Evolutionary conservation across 2,113 vertebrate species (phyloP).

Genomic region (Colossoma macropomum): DNA sequence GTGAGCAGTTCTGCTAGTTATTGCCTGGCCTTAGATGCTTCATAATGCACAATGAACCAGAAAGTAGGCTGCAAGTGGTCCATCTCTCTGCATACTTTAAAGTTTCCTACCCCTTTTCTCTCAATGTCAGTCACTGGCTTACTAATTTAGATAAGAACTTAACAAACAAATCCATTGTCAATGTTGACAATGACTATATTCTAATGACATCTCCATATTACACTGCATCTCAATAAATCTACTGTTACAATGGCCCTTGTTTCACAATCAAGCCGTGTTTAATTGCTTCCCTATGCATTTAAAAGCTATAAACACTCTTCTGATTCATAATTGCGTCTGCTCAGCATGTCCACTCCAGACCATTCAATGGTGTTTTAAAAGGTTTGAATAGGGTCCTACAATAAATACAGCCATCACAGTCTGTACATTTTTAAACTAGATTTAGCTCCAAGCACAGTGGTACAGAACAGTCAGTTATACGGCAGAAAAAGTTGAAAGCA

Average conservation of each 20-base stretch:
- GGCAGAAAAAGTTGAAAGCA: background rate
- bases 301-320: background rate
- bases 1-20: background rate
- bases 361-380: background rate
- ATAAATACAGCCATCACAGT: background rate
- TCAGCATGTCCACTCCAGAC: background rate
- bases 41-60: background rate
- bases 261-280: background rate
- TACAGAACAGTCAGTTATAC: too few species aligned
- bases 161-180: too few species aligned
- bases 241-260: background rate
- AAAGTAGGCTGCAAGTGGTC: background rate
- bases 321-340: background rate
- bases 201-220: background rate
- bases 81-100: background rate
- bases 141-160: too few species aligned
- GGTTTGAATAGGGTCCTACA: background rate
- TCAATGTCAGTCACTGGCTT: background rate
- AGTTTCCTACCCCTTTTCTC: background rate
- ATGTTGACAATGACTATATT: background rate
- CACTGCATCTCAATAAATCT: background rate
- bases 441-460: background rate
- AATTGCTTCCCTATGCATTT: background rate
- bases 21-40: background rate
- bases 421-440: background rate